These are phyloP conservation scores for Synaphobranchus kaupii DNA, from an alignment of 2,797 vertebrate species.

Conservation along the genomic window DNA sequence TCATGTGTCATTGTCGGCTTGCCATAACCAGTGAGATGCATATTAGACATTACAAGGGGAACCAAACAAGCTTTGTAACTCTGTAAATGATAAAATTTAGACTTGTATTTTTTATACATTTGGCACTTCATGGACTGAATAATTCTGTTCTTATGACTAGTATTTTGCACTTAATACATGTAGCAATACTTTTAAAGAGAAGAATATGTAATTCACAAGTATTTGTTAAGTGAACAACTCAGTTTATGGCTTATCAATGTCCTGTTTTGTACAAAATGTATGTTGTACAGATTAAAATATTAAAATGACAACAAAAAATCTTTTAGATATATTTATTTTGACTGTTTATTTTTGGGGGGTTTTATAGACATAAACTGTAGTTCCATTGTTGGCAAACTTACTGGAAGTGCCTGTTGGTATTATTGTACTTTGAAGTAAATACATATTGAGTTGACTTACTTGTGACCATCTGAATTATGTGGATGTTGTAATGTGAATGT, in stretches of 20 bases:
- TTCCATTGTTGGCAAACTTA: conserved; percentile 92
- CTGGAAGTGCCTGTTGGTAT: conserved; percentile 97
- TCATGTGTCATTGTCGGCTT: conserved; percentile 54
- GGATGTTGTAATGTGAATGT: conserved; percentile 92
- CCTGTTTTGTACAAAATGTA: conserved; percentile 92
- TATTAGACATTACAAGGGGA: conserved; percentile 65
- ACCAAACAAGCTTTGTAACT: conserved; percentile 73
- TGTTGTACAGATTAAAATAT: conserved; percentile 85
- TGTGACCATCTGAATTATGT: conserved; percentile 89
- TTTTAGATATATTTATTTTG: conserved; percentile 99
- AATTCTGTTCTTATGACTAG: conserved; percentile 79
- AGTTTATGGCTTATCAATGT: conserved; percentile 85
- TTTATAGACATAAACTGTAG: conserved; percentile 94
- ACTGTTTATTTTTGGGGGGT: conserved; percentile 78
- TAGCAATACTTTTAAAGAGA: conserved; percentile 84
- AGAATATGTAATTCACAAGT: conserved; percentile 76
- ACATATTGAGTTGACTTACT: conserved; percentile 84
- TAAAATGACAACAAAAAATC: conserved; percentile 76
- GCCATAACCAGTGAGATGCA: conserved; percentile 44
- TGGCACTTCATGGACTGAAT: conserved; percentile 74
- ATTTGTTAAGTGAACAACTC: conserved; percentile 81
- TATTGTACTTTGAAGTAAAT: conserved; percentile 90
- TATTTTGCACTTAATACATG: conserved; percentile 86
- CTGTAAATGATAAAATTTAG: conserved; percentile 68
- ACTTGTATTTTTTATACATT: conserved; percentile 79